Evolutionary conservation across 2,888 invertebrate species (phyloP), one percentile per base, ranked within the genome.

Genomic region (Adela reaumurella): DNA sequence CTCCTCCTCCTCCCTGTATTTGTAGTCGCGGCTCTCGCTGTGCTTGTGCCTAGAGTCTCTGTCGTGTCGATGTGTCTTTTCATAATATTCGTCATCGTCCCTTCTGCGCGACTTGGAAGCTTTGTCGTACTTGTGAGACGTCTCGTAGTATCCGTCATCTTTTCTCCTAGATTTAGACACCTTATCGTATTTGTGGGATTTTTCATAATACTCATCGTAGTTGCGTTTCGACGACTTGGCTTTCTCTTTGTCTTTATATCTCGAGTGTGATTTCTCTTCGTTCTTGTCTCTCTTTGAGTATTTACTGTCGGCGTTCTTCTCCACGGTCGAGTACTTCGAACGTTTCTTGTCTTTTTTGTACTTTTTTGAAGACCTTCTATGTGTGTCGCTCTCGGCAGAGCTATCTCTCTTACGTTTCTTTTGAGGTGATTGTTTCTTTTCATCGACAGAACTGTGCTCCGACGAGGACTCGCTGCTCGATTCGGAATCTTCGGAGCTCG

Each of bases 1-100:
- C 1, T 74, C 74, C 6, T 70, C 74, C 0, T 68, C 70, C 11
- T 72, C 74, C 59, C 72, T 70, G 54, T 74, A 68, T 58, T 64
- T 65, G 49, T 68, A 64, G 49, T 71, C 72, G 58, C 64, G 64
- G 53, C 61, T 66, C n/a, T 56, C 62, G 66, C 48, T 65, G 66
- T 54, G 67, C 74, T 47, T 65, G 65, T 29, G 10, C n/a, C 35
- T 35, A 6, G 8, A 45, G 29, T 35, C 35, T 11, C 14, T 35
- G 11, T 35, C 35, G 35, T 68, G 56, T 19, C 68, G 68, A 29
- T 74, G 68, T 52, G 57, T 56, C 53, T 59, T 66, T 17, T 68
- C 67, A 51, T 65, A 60, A 10, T 70, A 8, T 3, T 35, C 68
- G 43, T 11, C 35, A 14, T 35, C 35, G 11, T 14, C 17, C 11